Percentiles rank a stretch among this genome's conserved stretches.
These are phyloP conservation scores for Aporophyla lueneburgensis DNA, from an alignment of 2,888 invertebrate genomes.

Conservation along the genomic window DNA sequence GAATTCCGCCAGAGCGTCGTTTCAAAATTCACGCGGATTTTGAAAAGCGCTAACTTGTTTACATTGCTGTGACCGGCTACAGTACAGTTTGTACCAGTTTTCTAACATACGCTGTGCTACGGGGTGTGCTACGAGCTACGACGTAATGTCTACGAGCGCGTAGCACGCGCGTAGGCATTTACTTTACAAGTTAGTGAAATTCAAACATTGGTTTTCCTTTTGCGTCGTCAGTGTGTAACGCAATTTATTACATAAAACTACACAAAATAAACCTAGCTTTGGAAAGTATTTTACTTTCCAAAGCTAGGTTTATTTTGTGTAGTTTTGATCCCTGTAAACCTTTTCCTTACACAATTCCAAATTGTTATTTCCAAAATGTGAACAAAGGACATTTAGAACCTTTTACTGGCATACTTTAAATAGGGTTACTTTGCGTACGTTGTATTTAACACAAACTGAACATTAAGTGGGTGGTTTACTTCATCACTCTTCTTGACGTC, in stretches of 20 bases:
- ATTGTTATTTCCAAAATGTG: conserved; percentile 6
- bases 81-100: conserved; percentile 31
- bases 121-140: conserved; percentile 50
- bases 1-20: conserved; percentile 80
- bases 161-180: conserved; percentile 31
- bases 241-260: not conserved
- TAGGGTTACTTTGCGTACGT: conserved; percentile 19
- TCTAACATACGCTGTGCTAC: conserved; percentile 41
- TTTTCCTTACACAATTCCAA: not conserved
- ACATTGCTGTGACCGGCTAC: conserved; percentile 58
- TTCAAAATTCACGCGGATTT: conserved; percentile 82
- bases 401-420: conserved; percentile 17
- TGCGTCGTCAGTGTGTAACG: not conserved
- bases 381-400: conserved; percentile 16
- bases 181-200: conserved; percentile 16
- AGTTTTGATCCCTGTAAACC: not conserved
- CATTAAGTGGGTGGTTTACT: conserved; percentile 59
- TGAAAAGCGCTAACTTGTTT: conserved; percentile 78
- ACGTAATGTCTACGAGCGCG: conserved; percentile 34
- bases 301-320: no score
- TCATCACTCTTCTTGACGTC: conserved; percentile 73
- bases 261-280: not conserved
- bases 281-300: no score
- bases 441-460: conserved; percentile 54
- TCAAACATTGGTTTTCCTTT: conserved; percentile 11